These are phyloP conservation scores for Auanema freiburgensis DNA, from an alignment of 2,888 invertebrate species.

Conservation along the genomic window DNA sequence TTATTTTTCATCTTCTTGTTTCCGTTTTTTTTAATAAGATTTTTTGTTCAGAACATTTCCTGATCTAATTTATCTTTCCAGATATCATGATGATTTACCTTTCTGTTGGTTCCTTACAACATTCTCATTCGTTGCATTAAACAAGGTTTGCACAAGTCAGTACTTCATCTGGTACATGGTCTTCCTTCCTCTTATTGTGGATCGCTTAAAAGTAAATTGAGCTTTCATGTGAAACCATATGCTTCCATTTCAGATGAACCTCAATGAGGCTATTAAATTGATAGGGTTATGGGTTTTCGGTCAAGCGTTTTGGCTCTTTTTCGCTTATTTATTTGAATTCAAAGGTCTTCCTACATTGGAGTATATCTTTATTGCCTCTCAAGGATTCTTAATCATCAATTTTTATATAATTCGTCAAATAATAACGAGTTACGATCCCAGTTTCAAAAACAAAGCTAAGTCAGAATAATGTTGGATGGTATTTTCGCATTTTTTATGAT, in stretches of 20 bases:
- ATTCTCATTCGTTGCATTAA: conserved; percentile 85
- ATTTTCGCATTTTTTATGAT: conserved; percentile 8
- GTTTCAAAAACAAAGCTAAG: conserved; percentile 24
- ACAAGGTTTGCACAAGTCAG: conserved; percentile 88
- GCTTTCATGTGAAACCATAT: neutral
- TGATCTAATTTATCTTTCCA: conserved; percentile 29
- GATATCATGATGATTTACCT: conserved; percentile 72
- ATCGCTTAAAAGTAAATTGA: conserved; percentile 37
- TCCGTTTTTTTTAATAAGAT: too few relatives aligned
- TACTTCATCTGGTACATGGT: conserved; percentile 95
- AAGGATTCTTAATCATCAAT: conserved; percentile 82
- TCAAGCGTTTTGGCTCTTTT: conserved; percentile 84
- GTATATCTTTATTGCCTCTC: conserved; percentile 81
- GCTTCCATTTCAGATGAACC: conserved; percentile 40
- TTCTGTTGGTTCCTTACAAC: conserved; percentile 84
- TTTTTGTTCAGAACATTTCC: too few relatives aligned
- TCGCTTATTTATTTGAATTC: conserved; percentile 91
- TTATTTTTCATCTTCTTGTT: conserved; percentile 7
- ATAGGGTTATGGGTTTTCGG: conserved; percentile 71
- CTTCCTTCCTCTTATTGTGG: conserved; percentile 77
- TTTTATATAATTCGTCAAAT: conserved; percentile 24
- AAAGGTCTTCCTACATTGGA: conserved; percentile 79
- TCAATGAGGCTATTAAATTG: conserved; percentile 51
- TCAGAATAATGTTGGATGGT: conserved; percentile 9
- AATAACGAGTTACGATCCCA: conserved; percentile 18